phyloP scores from a whole-genome alignment of 1,140 invertebrate species.

The Cylas formicarius region DNA sequence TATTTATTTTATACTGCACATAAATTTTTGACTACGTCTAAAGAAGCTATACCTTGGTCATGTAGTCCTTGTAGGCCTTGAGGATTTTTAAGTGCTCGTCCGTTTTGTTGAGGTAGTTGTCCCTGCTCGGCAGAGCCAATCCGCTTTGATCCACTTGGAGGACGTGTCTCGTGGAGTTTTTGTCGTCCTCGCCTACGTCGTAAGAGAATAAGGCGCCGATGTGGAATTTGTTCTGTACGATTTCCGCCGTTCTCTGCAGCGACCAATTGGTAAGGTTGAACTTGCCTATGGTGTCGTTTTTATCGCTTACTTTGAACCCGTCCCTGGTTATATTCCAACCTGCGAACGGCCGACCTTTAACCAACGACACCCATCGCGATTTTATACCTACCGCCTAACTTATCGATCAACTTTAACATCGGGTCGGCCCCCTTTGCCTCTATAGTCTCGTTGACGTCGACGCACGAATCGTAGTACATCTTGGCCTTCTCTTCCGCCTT shows the following conservation, averaged over 20 bases:
- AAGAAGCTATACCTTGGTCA: constrained; percentile 63
- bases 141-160: constrained; percentile 91
- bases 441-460: constrained; percentile 88
- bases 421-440: constrained; percentile 76
- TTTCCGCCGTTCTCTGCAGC: constrained; percentile 68
- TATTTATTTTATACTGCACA: too few species aligned
- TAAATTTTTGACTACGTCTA: not conserved
- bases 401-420: constrained; percentile 64
- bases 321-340: constrained; percentile 50
- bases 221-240: constrained; percentile 79
- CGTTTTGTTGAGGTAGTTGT: constrained; percentile 89
- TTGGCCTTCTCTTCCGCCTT: constrained; percentile 84
- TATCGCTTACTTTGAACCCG: constrained; percentile 45
- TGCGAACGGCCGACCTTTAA: too few species aligned
- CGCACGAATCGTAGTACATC: constrained; percentile 85
- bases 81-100: constrained; percentile 71
- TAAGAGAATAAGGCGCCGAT: constrained; percentile 85
- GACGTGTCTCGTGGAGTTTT: constrained; percentile 81
- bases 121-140: constrained; percentile 77
- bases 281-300: constrained; percentile 40
- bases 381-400: constrained; percentile 75
- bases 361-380: too few species aligned
- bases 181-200: constrained; percentile 88
- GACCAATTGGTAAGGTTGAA: constrained; percentile 63
- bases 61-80: constrained; percentile 82